Conservation (phyloP, 2,888 invertebrate genomes). For the Plebejus anna region DNA sequence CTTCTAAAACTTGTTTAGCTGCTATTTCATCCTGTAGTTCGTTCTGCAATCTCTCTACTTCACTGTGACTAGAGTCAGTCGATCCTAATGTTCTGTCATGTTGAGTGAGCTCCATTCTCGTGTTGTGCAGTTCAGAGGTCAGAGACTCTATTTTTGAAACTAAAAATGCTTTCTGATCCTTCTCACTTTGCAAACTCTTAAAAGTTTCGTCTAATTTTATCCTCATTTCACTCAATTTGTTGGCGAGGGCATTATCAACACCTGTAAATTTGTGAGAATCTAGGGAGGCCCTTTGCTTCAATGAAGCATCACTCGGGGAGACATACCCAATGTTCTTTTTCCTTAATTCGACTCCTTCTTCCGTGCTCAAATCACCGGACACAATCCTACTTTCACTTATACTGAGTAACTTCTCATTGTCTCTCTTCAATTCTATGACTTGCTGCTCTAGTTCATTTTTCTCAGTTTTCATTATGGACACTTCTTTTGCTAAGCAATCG, state of each 20-base stretch:
- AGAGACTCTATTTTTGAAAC: conserved; percentile 62
- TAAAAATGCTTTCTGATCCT: conserved; percentile 67
- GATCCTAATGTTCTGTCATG: conserved; percentile 68
- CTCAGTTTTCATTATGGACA: conserved; percentile 86
- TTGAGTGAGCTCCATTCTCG: conserved; percentile 62
- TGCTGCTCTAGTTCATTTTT: conserved; percentile 88
- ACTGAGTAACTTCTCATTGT: conserved; percentile 87
- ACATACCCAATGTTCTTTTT: conserved; percentile 57
- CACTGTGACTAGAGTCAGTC: conserved; percentile 72
- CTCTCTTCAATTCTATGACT: conserved; percentile 87
- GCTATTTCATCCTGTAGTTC: conserved; percentile 72
- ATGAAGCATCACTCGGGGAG: conserved; percentile 58
- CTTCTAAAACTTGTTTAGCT: conserved; percentile 70
- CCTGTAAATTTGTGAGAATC: conserved; percentile 72
- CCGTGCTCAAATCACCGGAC: conserved; percentile 58
- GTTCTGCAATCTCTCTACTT: conserved; percentile 67
- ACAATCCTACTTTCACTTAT: conserved; percentile 70
- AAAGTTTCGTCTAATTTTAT: conserved; percentile 63
- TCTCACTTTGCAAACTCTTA: conserved; percentile 64
- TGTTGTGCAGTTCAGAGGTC: conserved; percentile 62
- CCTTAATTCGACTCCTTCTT: conserved; percentile 67
- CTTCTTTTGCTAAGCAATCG: conserved; percentile 88
- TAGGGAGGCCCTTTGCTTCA: conserved; percentile 64
- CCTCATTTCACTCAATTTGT: conserved; percentile 64
- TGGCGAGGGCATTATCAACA: conserved; percentile 66